Evolutionary conservation across 2,888 invertebrate genomes (phyloP), one percentile per base, ranked within the genome.

Genomic region (Drosophila crucigera): DNA sequence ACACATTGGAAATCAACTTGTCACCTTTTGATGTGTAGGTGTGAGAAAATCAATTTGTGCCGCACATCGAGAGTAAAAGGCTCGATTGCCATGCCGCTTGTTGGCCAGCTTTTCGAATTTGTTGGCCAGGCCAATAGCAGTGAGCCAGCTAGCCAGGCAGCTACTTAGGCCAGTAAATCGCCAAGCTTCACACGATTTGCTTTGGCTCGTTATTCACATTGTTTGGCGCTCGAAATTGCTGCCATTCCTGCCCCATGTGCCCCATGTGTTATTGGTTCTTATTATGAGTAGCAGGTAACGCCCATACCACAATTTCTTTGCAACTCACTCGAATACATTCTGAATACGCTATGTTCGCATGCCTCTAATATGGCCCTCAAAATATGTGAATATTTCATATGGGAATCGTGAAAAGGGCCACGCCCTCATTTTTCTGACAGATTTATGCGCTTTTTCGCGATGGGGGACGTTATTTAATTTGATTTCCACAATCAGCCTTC

Each of bases 1-100:
- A 66, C 65, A 63, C 63, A 73, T 54, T 54, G 59, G 76, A 84
- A 82, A 78, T 77, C 80, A 82, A 82, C 73, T 87, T 82, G 78
- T 83, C 73, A 85, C 43, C 59, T n/a, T 33, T 30, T 41, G 43
- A 28, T 60, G n/a, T 39, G 52, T 62, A 50, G 77, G 78, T 80
- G 84, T 87, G 87, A 76, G 87, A 87, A 87, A 87, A 87, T 87
- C 87, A 87, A 87, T 85, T 85, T 85, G 72, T 77, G 56, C 60
- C 77, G 68, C 73, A 68, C 62, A 67, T 71, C 76, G 71, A 74
- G 63, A 64, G 64, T 53, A 62, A 58, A 63, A 61, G 66, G 60
- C 59, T 64, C 72, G 30, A 65, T 53, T 68, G 43, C 68, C 68
- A 61, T 47, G 54, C 67, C 68, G 67, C 37, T 66, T 67, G 60